Percentiles rank a stretch among this genome's conserved stretches.
phyloP scores from a whole-genome alignment of 2,797 vertebrate species.

The Perodicticus potto region DNA sequence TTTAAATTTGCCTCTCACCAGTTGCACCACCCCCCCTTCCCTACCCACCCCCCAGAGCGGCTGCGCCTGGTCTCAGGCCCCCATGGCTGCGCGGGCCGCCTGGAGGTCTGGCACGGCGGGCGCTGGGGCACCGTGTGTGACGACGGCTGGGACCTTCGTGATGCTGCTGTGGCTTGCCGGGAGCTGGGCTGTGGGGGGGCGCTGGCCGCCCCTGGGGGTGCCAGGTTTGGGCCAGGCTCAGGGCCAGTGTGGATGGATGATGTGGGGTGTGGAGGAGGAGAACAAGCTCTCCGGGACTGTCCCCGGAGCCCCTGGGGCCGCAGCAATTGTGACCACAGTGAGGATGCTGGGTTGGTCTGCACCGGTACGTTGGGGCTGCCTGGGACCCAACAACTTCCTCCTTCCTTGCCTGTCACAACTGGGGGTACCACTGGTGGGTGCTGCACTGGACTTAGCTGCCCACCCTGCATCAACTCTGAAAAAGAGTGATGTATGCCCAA shows the following conservation, averaged over 20 bases:
- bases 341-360: constrained; percentile 84
- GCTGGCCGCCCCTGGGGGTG: fast-evolving
- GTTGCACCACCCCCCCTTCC: too few relatives aligned
- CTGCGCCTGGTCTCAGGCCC: constrained; percentile 76
- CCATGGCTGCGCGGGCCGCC: constrained; percentile 80
- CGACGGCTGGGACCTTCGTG: constrained; percentile 72
- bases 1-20: neutral
- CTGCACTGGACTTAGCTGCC: too few relatives aligned
- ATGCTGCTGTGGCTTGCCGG: constrained; percentile 78
- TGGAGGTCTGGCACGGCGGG: constrained; percentile 81
- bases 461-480: too few relatives aligned
- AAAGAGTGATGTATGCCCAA: neutral
- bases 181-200: constrained; percentile 82
- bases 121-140: constrained; percentile 85
- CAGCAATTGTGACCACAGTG: constrained; percentile 80
- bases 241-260: constrained; percentile 83
- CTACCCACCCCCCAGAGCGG: constrained; percentile 12
- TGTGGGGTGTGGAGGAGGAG: constrained; percentile 73
- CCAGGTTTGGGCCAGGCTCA: neutral
- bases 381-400: neutral
- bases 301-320: constrained; percentile 78
- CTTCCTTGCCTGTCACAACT: neutral
- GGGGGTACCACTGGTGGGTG: neutral
- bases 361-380: constrained; percentile 55
- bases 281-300: constrained; percentile 80